Conservation (phyloP, 1,140 invertebrate species). For the Ptiloglossa arizonensis region DNA sequence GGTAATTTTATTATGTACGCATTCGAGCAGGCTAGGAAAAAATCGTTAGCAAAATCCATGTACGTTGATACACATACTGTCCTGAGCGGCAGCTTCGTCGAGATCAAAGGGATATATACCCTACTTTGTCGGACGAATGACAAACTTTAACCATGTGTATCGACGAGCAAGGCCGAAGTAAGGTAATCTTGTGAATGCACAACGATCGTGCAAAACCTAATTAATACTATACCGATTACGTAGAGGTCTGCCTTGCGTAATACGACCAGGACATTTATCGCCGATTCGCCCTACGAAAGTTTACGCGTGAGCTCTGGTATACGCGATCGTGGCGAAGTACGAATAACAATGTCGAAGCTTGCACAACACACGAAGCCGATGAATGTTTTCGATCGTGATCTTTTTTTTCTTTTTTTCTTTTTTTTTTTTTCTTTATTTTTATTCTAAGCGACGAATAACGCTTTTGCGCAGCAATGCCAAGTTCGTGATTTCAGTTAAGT, state of each 20-base stretch:
- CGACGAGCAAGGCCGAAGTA: conserved; percentile 31
- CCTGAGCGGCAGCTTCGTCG: neutral
- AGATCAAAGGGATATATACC: neutral
- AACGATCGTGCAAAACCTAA: conserved; percentile 42
- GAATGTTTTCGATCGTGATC: neutral
- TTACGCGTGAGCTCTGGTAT: neutral
- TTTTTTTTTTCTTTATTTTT: neutral
- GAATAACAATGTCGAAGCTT: conserved; percentile 11
- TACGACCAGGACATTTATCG: conserved; percentile 17
- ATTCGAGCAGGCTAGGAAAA: conserved; percentile 32
- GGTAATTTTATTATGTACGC: conserved; percentile 23
- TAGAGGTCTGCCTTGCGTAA: conserved; percentile 26
- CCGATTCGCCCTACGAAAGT: neutral
- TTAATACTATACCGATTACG: conserved; percentile 23
- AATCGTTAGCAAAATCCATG: conserved; percentile 32
- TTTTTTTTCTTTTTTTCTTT: neutral
- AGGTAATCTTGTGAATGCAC: conserved; percentile 23
- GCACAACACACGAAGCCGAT: conserved; percentile 12
- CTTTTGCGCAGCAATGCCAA: conserved; percentile 32
- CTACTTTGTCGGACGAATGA: neutral
- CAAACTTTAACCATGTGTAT: neutral
- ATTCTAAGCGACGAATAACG: conserved; percentile 25
- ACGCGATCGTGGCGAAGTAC: neutral
- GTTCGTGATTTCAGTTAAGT: neutral
- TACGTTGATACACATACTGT: neutral